These are phyloP conservation scores for Tokudaia muenninki DNA, from an alignment of 2,797 vertebrate species.

Conservation along the genomic window DNA sequence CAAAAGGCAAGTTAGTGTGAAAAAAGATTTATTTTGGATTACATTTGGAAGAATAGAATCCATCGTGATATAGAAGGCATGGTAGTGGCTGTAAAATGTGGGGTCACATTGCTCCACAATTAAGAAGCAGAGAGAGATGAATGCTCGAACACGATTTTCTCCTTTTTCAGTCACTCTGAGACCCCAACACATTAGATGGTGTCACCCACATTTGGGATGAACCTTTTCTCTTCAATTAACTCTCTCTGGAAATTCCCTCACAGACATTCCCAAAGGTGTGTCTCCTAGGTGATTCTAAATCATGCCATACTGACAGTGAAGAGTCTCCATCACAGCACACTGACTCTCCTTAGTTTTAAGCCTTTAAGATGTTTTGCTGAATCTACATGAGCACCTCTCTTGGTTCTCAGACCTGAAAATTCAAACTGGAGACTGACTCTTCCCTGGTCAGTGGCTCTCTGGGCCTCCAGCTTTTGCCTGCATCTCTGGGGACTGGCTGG, in stretches of 20 bases:
- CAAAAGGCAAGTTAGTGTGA: neutral
- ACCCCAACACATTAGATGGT: neutral
- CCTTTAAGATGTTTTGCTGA: neutral
- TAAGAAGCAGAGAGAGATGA: no score
- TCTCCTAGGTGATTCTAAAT: neutral
- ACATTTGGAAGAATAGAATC: neutral
- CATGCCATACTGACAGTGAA: neutral
- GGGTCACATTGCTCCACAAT: neutral
- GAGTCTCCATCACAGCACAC: neutral
- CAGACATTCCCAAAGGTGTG: neutral
- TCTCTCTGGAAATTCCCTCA: neutral
- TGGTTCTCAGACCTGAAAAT: neutral
- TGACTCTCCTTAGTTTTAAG: neutral
- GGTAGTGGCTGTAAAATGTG: no score
- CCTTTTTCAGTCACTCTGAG: neutral
- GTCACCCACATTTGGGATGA: neutral
- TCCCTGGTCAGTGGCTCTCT: neutral
- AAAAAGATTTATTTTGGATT: neutral
- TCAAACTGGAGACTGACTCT: neutral
- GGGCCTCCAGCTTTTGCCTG: no score
- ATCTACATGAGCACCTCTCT: neutral
- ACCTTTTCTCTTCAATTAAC: neutral
- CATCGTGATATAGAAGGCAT: fast-evolving
- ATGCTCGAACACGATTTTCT: neutral
- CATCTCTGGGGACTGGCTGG: neutral